Evolutionary conservation across 2,797 vertebrate genomes (phyloP).

Genomic region (Lacerta viridis): DNA sequence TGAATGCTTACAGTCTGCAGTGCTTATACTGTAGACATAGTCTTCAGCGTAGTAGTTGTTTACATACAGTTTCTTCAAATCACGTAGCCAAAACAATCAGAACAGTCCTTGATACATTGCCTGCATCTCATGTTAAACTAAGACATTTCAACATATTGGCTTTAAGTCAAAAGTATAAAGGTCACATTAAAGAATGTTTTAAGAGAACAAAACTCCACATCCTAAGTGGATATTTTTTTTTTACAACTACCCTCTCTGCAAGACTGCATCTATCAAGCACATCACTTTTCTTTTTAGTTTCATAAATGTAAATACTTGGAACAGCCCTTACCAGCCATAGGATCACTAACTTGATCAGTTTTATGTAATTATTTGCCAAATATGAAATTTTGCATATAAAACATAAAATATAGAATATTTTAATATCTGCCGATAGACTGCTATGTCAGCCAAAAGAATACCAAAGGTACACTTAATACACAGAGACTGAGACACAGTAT

Average conservation of each 20-base stretch:
- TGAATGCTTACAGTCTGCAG: no score
- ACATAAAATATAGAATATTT: constrained; percentile 68
- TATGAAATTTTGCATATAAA: constrained; percentile 73
- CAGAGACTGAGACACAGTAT: constrained; percentile 80
- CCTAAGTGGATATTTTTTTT: constrained; percentile 59
- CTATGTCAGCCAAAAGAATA: constrained; percentile 74
- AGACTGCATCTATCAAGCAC: constrained; percentile 71
- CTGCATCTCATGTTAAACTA: constrained; percentile 60
- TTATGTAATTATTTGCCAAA: constrained; percentile 64
- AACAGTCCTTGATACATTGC: constrained; percentile 61
- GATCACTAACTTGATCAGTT: constrained; percentile 64
- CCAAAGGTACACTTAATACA: constrained; percentile 79
- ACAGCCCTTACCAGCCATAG: constrained; percentile 61
- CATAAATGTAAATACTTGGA: constrained; percentile 65
- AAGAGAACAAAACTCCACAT: constrained; percentile 58
- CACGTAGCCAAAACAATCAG: constrained; percentile 61
- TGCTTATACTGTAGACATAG: constrained; percentile 42
- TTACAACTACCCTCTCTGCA: constrained; percentile 66
- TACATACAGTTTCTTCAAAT: constrained; percentile 62
- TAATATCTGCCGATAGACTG: constrained; percentile 66
- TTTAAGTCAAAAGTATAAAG: constrained; percentile 52
- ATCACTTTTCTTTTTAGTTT: constrained; percentile 44
- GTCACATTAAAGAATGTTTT: constrained; percentile 59
- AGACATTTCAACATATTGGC: constrained; percentile 57
- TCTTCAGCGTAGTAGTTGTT: constrained; percentile 62